Percentiles rank a stretch among this genome's conserved stretches.
phyloP scores from a whole-genome alignment of 2,888 invertebrate genomes.

The Cosmia trapezina region DNA sequence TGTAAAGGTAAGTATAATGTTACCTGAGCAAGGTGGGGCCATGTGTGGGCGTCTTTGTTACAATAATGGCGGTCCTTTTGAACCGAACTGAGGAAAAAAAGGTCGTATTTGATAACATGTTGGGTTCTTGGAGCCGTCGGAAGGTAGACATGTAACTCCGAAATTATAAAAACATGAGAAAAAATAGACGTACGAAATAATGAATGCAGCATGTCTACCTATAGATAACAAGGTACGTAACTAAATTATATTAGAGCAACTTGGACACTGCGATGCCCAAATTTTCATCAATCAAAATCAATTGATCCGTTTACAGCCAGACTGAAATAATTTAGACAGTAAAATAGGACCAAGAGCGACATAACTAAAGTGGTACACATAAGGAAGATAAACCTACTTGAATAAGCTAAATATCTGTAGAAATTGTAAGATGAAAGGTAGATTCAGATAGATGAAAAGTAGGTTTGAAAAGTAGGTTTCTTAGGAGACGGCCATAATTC shows the following conservation, averaged over 20 bases:
- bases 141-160: slow-evolving; percentile 36
- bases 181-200: slow-evolving; percentile 22
- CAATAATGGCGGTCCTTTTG: slow-evolving; percentile 72
- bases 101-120: slow-evolving; percentile 62
- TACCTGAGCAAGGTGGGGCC: slow-evolving; percentile 78
- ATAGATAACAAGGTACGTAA: background rate
- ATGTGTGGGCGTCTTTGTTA: slow-evolving; percentile 71
- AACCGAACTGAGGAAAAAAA: slow-evolving; percentile 59
- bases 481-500: no score
- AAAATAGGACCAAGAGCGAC: background rate
- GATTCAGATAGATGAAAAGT: no score
- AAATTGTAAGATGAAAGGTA: background rate
- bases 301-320: background rate
- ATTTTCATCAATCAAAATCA: slow-evolving; percentile 23
- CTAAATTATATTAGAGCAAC: no score
- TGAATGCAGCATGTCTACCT: background rate
- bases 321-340: background rate
- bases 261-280: background rate
- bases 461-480: background rate
- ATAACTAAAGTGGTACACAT: background rate
- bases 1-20: slow-evolving; percentile 59
- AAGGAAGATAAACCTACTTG: background rate
- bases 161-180: background rate
- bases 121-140: slow-evolving; percentile 48
- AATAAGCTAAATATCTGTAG: background rate